These are phyloP conservation scores for Kuschelorhynchus macadamiae DNA, from an alignment of 2,888 invertebrate species.

Conservation along the genomic window DNA sequence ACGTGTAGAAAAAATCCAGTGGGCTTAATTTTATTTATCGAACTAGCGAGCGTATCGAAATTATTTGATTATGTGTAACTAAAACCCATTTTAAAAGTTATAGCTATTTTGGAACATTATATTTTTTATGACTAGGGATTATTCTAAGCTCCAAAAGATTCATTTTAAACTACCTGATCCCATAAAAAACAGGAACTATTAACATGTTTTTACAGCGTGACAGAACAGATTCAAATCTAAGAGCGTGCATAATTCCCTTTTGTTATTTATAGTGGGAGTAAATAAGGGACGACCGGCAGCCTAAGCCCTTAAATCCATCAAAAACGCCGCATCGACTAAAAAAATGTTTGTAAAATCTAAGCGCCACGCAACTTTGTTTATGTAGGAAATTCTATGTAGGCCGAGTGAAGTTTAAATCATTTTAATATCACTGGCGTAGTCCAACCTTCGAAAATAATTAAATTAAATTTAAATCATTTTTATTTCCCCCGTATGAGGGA, in stretches of 20 bases:
- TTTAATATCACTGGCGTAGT: background rate
- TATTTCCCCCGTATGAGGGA: too few species aligned
- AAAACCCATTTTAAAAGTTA: too few species aligned
- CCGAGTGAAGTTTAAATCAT: too few species aligned
- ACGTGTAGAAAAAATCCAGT: too few species aligned
- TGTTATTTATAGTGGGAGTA: conserved; percentile 44
- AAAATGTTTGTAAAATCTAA: conserved; percentile 33
- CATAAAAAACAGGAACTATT: conserved; percentile 26
- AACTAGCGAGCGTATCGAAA: too few species aligned
- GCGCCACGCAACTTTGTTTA: conserved; percentile 40
- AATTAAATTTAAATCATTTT: too few species aligned
- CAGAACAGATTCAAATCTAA: conserved; percentile 25
- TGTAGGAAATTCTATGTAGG: conserved; percentile 1
- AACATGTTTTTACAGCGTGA: conserved; percentile 42
- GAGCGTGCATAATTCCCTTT: conserved; percentile 41
- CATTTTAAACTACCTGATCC: conserved; percentile 18
- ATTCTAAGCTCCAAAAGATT: conserved; percentile 8
- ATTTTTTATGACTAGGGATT: background rate
- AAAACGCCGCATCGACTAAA: conserved; percentile 29
- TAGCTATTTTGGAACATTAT: too few species aligned
- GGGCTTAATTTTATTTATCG: too few species aligned
- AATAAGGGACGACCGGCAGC: conserved; percentile 33
- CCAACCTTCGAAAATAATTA: too few species aligned
- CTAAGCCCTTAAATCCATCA: conserved; percentile 38
- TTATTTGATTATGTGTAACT: too few species aligned